Percentiles rank a stretch among this genome's conserved stretches.
These are phyloP conservation scores for Drosophila funebris DNA, from an alignment of 1,140 invertebrate genomes.

Conservation along the genomic window DNA sequence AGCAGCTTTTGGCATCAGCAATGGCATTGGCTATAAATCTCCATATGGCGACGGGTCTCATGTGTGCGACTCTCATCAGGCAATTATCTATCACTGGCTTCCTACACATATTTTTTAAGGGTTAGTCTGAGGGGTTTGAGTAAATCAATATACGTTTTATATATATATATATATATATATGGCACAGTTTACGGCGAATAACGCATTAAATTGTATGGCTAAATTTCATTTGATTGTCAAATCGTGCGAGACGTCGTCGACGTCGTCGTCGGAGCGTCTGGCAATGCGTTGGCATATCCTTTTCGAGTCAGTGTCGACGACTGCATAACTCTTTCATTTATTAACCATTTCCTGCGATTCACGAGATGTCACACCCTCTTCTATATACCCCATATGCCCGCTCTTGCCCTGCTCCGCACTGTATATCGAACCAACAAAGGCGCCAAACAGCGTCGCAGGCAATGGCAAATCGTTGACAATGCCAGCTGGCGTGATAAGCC, in stretches of 20 bases:
- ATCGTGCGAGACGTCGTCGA: constrained; percentile 52
- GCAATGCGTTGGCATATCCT: constrained; percentile 18
- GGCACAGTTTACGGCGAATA: constrained; percentile 73
- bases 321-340: constrained; percentile 79
- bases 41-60: constrained; percentile 57
- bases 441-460: constrained; percentile 45
- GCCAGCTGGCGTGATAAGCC: constrained; percentile 81
- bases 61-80: constrained; percentile 57
- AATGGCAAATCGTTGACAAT: constrained; percentile 72
- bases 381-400: neutral
- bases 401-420: neutral
- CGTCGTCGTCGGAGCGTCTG: constrained; percentile 36
- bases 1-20: constrained; percentile 9
- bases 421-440: constrained; percentile 77
- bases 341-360: constrained; percentile 71
- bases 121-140: neutral
- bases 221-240: constrained; percentile 79
- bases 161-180: too few species aligned
- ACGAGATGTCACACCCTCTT: neutral
- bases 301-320: constrained; percentile 33
- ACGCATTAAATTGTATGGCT: constrained; percentile 79
- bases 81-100: constrained; percentile 61
- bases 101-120: neutral
- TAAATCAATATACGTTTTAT: constrained; percentile 73
- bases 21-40: constrained; percentile 62